A percentile compares a stretch with the other conserved stretches of the same genome.
Conservation (phyloP, 2,797 vertebrate species). For the Thaleichthys pacificus region DNA sequence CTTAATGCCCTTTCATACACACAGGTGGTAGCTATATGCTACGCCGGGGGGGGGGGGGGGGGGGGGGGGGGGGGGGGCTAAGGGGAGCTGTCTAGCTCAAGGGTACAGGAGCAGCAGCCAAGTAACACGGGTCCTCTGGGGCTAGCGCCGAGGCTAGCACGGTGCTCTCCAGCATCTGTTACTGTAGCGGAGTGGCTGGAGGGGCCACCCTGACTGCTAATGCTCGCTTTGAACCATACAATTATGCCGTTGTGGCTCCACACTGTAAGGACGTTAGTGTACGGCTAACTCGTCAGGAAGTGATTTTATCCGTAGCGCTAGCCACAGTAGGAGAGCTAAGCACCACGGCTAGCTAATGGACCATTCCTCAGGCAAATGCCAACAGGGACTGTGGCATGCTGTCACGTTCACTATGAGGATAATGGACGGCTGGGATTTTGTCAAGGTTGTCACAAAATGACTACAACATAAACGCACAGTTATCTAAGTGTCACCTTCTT, state of each 20-base stretch:
- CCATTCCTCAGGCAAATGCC: too few relatives aligned
- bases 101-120: constrained; percentile 40
- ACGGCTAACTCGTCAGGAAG: too few relatives aligned
- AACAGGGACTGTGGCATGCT: too few relatives aligned
- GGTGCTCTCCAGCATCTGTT: not conserved
- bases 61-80: constrained; percentile 31
- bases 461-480: too few relatives aligned
- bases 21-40: constrained; percentile 26
- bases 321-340: too few relatives aligned
- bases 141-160: not conserved
- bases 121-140: not conserved
- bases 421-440: too few relatives aligned
- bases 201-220: constrained; percentile 16
- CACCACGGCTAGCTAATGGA: too few relatives aligned
- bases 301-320: too few relatives aligned
- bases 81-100: constrained; percentile 65
- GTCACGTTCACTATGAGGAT: too few relatives aligned
- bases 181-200: constrained; percentile 45
- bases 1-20: constrained; percentile 56
- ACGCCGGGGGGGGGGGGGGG: too few relatives aligned
- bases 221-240: not conserved
- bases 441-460: too few relatives aligned
- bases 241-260: not conserved
- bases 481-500: not conserved
- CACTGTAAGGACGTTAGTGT: too few relatives aligned